Conservation (phyloP, 2,888 invertebrate genomes). For the Sinelater perroti region DNA sequence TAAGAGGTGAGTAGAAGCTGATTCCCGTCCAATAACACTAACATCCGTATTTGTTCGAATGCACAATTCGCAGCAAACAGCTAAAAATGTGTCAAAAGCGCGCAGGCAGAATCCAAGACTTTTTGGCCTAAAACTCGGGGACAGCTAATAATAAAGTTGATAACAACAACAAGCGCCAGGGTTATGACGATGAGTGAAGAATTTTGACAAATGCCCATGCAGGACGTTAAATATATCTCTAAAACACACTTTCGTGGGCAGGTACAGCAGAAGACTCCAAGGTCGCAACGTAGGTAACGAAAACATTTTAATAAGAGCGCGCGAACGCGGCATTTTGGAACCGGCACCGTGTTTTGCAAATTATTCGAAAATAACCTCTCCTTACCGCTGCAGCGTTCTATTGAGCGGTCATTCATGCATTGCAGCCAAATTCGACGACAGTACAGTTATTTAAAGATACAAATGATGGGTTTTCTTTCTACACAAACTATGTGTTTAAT, state of each 20-base stretch:
- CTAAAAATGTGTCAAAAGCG: background rate
- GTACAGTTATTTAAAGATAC: too few relatives aligned
- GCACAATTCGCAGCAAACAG: too few relatives aligned
- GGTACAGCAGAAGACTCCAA: conserved; percentile 11
- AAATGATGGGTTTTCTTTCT: too few relatives aligned
- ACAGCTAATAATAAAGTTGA: conserved; percentile 17
- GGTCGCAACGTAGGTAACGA: conserved; percentile 24
- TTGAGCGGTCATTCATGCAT: background rate
- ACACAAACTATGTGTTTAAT: too few relatives aligned
- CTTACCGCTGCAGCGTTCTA: too few relatives aligned
- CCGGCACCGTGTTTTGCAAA: too few relatives aligned
- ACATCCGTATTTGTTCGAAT: background rate
- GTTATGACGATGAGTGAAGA: conserved; percentile 26
- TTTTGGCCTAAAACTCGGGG: conserved; percentile 19
- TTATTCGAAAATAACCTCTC: conserved; percentile 1
- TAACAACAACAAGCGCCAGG: conserved; percentile 24
- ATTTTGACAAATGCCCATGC: conserved; percentile 22
- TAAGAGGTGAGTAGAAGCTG: too few relatives aligned
- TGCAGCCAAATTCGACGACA: too few relatives aligned
- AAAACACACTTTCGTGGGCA: conserved; percentile 13
- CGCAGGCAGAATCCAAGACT: background rate
- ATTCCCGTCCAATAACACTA: too few relatives aligned
- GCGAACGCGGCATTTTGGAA: conserved; percentile 1
- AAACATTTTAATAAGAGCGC: conserved; percentile 22
- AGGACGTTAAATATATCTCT: conserved; percentile 14